Evolutionary conservation across 2,888 invertebrate genomes (phyloP), one percentile per base, ranked within the genome.

Genomic region (Elysia crispata): DNA sequence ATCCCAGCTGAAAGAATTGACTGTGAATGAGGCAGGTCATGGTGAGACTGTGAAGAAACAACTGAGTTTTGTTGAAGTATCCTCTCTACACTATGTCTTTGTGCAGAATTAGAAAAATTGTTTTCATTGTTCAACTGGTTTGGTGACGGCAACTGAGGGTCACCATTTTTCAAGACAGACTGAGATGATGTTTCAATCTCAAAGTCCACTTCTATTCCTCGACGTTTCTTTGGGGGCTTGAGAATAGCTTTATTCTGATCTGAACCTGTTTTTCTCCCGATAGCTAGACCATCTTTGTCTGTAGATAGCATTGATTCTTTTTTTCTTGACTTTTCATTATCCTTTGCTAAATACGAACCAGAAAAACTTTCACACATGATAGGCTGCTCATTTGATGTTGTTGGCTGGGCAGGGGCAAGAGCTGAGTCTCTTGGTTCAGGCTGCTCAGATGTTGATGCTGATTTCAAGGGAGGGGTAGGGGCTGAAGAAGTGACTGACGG

Each of bases 191-290:
- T 33, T 25, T 25, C 33, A 23, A 69, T 50, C 30, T 82, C 82
- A 75, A 73, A 72, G 50, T 78, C 80, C 60, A 76, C 80, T 0
- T 82, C 82, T 28, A 60, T 66, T 62, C 78, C 81, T 31, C 80
- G 73, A n/a, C 81, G 77, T 49, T 83, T 83, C 67, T 83, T 83
- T 28, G 81, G 83, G 11, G 83, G 83, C 57, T 81, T 83, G 20
- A 76, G 79, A 70, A 83, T 81, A 11, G 41, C 60, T 25, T 64
- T 77, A 3, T 62, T 11, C 41, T 41, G 41, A 41, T 41, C 41
- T 41, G 41, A 41, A 41, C 31, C 50, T 30, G 50, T n/a, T 25
- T n/a, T 20, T 77, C 33, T n/a, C n/a, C 28, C 54, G n/a, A 23
- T 30, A 49, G 20, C n/a, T 20, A 72, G n/a, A 1, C 49, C 62